These are phyloP conservation scores for Invenusta paracnida DNA, from an alignment of 2,888 invertebrate genomes.

Conservation along the genomic window DNA sequence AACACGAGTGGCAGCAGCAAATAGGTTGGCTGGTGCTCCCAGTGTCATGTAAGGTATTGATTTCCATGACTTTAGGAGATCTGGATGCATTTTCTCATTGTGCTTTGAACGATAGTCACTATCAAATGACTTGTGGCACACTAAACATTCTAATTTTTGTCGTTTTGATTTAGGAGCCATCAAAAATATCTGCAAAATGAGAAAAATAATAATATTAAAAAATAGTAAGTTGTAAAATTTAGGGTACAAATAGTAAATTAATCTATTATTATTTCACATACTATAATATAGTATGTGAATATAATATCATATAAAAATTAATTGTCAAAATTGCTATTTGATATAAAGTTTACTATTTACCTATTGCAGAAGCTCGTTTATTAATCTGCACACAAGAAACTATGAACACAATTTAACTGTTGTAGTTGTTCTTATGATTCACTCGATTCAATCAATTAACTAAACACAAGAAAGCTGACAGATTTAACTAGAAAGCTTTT, in stretches of 20 bases:
- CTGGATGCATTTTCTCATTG: neutral
- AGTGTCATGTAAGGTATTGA: neutral
- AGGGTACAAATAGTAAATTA: no score
- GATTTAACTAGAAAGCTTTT: slow-evolving; percentile 13
- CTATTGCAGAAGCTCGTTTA: neutral
- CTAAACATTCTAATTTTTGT: neutral
- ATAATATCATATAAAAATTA: no score
- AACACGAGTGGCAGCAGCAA: neutral
- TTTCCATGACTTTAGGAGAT: neutral
- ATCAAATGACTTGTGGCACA: neutral
- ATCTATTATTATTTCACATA: no score
- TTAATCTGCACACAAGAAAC: neutral
- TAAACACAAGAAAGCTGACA: neutral
- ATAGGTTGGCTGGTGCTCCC: neutral
- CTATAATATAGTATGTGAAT: no score
- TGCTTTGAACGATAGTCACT: neutral
- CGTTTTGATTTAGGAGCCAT: neutral
- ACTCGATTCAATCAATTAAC: neutral
- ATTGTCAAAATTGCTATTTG: no score
- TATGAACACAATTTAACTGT: neutral
- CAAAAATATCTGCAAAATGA: no score
- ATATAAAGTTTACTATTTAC: neutral
- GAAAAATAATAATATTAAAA: no score
- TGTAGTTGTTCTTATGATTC: neutral
- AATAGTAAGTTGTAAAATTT: no score